These are phyloP conservation scores for Drosophila leonis DNA, from an alignment of 2,888 invertebrate genomes.

Conservation along the genomic window DNA sequence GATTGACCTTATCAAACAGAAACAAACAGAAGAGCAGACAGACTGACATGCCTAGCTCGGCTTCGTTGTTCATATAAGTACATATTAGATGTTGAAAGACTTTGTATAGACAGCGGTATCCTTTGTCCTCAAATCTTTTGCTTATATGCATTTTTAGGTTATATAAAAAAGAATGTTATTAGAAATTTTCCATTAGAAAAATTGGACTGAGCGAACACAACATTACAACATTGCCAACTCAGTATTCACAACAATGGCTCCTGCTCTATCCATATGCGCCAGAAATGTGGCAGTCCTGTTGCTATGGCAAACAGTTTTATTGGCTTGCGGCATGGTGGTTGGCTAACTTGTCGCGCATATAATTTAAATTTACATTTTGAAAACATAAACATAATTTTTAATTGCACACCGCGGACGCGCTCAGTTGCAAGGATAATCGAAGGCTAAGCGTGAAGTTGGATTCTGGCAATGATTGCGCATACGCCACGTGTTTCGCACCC, in stretches of 20 bases:
- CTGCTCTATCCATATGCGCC: background rate
- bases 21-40: background rate
- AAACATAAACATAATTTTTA: conserved; percentile 73
- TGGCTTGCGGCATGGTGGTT: conserved; percentile 5
- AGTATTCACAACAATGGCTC: background rate
- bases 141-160: background rate
- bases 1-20: background rate
- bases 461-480: conserved; percentile 40
- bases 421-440: conserved; percentile 45
- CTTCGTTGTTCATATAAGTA: background rate
- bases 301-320: conserved; percentile 13
- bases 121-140: too few relatives aligned
- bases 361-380: conserved; percentile 58
- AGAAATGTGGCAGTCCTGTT: conserved; percentile 1
- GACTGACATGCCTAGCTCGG: background rate
- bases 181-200: background rate
- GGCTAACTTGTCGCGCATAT: conserved; percentile 18
- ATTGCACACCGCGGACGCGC: conserved; percentile 68
- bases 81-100: background rate
- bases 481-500: conserved; percentile 58
- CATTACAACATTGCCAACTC: background rate
- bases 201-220: background rate
- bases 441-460: conserved; percentile 34
- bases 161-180: background rate
- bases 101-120: too few relatives aligned